Conservation (phyloP, 2,888 invertebrate genomes). For the Atethmia centrago region DNA sequence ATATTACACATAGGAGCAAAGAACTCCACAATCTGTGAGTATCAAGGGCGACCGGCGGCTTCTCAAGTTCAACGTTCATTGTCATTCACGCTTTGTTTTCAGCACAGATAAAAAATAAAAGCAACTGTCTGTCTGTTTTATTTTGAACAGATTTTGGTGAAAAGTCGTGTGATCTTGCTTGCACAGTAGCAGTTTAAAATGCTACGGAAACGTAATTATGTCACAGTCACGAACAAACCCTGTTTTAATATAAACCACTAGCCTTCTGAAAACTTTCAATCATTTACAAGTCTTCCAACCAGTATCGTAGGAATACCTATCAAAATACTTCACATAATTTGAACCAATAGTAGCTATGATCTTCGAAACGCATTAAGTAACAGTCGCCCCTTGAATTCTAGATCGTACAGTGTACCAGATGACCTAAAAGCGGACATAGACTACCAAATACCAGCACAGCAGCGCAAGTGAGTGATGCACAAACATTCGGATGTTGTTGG, state of each 20-base stretch:
- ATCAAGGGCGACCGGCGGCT: constrained; percentile 52
- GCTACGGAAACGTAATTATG: no score
- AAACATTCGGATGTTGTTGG: constrained; percentile 52
- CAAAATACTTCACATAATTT: neutral
- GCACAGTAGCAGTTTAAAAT: no score
- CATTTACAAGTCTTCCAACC: no score
- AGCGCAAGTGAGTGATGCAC: constrained; percentile 44
- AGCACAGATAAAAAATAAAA: constrained; percentile 29
- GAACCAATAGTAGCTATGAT: constrained; percentile 8
- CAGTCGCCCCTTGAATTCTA: constrained; percentile 31
- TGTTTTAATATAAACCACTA: no score
- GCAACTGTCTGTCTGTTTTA: neutral
- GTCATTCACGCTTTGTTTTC: constrained; percentile 38
- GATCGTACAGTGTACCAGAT: constrained; percentile 30
- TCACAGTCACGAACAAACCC: no score
- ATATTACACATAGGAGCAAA: constrained; percentile 39
- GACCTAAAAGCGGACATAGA: constrained; percentile 38
- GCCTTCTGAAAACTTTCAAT: no score
- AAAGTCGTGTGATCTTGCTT: neutral
- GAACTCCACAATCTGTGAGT: constrained; percentile 41
- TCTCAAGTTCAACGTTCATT: constrained; percentile 55
- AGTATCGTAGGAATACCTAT: neutral
- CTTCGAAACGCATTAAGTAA: constrained; percentile 4
- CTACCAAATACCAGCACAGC: constrained; percentile 40
- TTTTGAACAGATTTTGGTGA: neutral